Base-by-base conservation (phyloP, 2,888 invertebrate genomes). In the Xanthorhoe designata region DNA sequence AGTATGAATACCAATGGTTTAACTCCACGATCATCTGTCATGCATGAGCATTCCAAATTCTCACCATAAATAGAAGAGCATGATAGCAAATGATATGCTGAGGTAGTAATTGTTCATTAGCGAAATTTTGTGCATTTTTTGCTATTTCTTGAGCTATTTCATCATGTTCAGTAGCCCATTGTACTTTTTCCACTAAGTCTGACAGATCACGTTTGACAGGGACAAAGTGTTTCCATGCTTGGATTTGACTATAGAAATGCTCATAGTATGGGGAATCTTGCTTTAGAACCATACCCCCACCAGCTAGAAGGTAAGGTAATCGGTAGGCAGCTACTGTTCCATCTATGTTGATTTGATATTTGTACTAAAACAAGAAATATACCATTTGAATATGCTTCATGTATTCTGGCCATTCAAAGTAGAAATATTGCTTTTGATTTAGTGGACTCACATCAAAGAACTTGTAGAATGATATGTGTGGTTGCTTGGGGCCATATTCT, bases 291-390 rank as follows among this genome's bases (percentile, higher is more conserved):
- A 98, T 89, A 0, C 98, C 96, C 78, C 97, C 97, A 0, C 99
- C 98, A 52, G 96, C 97, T 70, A 99, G 88, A 18, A 99, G 94
- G 86, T 98, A 99, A 0, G 99, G 99, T 73, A 98, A 94, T 70
- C 99, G 95, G 87, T 99, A 99, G 0, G 99, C 98, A 18, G 99
- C 99, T 15, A 99, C 99, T 47, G 99, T 98, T 15, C 99, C 99
- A 92, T 99, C 99, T 62, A 99, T 94, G 81, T 96, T 98, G 35
- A 99, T 88, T 91, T 98, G 98, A 88, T 98, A 99, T 92, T 99
- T 99, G 85, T 97, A 98, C 98, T 99, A 92, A 53, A 84, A 95
- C 87, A 72, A 78, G 77, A 61, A 60, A 53, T 3, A 17, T 47
- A 13, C 17, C 3, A 7, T 13, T 47, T 17, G 17, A 47, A 47